A percentile compares a stretch with the other conserved stretches of the same genome.
Evolutionary conservation across 2,888 invertebrate genomes (phyloP).

Genomic region (Liopterus haemorrhoidalis): DNA sequence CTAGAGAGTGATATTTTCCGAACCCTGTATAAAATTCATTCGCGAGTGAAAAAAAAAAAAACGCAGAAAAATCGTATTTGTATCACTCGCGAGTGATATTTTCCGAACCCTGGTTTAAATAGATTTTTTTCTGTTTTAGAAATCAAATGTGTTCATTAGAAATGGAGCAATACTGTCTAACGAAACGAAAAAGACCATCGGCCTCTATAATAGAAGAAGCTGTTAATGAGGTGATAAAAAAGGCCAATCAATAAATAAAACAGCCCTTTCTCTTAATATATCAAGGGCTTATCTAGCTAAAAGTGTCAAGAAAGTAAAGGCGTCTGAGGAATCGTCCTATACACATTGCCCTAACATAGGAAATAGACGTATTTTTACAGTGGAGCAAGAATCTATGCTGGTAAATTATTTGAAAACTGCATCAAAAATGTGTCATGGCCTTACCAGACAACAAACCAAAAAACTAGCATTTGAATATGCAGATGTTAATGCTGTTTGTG

Average conservation of each 20-base stretch:
- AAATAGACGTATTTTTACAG: conserved; percentile 28
- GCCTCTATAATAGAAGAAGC: conserved; percentile 12
- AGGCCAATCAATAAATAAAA: conserved; percentile 17
- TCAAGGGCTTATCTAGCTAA: conserved; percentile 25
- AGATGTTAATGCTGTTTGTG: conserved; percentile 21
- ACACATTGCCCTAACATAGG: conserved; percentile 25
- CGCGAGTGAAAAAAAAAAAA: too few species aligned
- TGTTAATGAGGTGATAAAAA: conserved; percentile 19
- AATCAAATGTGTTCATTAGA: not conserved
- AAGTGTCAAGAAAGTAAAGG: conserved; percentile 26
- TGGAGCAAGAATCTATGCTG: conserved; percentile 25
- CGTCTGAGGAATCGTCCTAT: conserved; percentile 17
- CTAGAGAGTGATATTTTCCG: too few species aligned
- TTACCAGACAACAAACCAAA: conserved; percentile 26
- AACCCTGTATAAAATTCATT: too few species aligned
- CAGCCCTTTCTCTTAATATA: conserved; percentile 24
- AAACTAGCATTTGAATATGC: conserved; percentile 28
- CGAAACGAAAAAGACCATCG: conserved; percentile 1
- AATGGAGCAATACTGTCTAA: too few species aligned
- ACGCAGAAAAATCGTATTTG: too few species aligned
- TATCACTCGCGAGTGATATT: too few species aligned
- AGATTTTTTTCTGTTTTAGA: too few species aligned
- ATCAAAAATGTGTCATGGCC: conserved; percentile 29
- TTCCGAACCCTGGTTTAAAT: too few species aligned
- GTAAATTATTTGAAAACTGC: conserved; percentile 28